Percentiles rank a stretch among this genome's conserved stretches.
Conservation (phyloP, 2,797 vertebrate species). For the Pseudomugil tenellus region DNA sequence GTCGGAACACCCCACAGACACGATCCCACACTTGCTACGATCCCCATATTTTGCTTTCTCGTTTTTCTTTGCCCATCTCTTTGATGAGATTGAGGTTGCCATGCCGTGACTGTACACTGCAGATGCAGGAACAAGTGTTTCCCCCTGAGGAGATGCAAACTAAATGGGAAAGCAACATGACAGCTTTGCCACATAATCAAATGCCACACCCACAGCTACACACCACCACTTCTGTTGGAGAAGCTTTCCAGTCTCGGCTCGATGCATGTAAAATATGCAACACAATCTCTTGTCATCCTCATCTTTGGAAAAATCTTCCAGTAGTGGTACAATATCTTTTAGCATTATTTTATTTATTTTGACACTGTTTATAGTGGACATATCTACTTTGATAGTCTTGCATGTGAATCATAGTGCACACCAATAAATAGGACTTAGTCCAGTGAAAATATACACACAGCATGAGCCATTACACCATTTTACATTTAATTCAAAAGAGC, state of each 20-base stretch:
- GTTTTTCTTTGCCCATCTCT: slow-evolving; percentile 46
- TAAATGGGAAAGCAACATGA: slow-evolving; percentile 77
- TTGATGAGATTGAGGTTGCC: slow-evolving; percentile 78
- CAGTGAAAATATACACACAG: background rate
- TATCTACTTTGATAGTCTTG: background rate
- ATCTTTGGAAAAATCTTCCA: slow-evolving; percentile 6
- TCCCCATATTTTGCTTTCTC: slow-evolving; percentile 35
- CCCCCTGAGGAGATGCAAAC: slow-evolving; percentile 69
- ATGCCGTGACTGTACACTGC: slow-evolving; percentile 71
- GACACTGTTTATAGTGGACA: background rate
- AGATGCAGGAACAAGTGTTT: slow-evolving; percentile 71
- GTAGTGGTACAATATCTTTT: slow-evolving; percentile 14
- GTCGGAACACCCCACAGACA: slow-evolving; percentile 31
- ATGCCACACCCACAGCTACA: slow-evolving; percentile 62
- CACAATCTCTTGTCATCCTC: slow-evolving; percentile 11
- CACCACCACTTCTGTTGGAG: slow-evolving; percentile 45
- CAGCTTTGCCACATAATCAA: slow-evolving; percentile 77
- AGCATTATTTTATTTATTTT: slow-evolving; percentile 3
- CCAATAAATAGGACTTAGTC: too few species aligned
- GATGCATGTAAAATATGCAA: slow-evolving; percentile 48
- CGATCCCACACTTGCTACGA: slow-evolving; percentile 34
- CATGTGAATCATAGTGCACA: background rate
- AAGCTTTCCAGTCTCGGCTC: slow-evolving; percentile 25
- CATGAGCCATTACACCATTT: background rate
- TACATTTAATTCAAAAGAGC: background rate